These are phyloP conservation scores for Trichopoda pennipes DNA, from an alignment of 2,888 invertebrate species.

Conservation along the genomic window DNA sequence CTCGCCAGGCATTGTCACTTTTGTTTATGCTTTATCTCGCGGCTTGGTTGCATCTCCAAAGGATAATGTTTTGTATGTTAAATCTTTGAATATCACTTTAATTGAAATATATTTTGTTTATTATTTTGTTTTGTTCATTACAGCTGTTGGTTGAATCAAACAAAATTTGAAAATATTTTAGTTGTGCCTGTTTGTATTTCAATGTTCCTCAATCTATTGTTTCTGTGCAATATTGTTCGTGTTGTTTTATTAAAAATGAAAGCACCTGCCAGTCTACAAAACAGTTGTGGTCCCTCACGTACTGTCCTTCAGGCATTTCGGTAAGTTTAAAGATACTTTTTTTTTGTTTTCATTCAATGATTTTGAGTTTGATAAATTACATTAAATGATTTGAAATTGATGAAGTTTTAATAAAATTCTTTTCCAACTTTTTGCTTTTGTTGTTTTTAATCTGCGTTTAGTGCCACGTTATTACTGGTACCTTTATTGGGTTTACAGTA, in stretches of 20 bases:
- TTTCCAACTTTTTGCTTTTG: background rate
- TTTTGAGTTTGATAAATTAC: background rate
- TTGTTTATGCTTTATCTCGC: constrained; percentile 86
- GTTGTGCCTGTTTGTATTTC: constrained; percentile 90
- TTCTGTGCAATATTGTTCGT: constrained; percentile 94
- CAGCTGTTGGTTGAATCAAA: constrained; percentile 91
- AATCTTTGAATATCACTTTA: background rate
- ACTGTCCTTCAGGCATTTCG: constrained; percentile 89
- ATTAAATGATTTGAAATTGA: background rate
- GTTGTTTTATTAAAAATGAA: constrained; percentile 91
- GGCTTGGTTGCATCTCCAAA: constrained; percentile 82
- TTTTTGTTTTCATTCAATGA: background rate
- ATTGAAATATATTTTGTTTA: background rate
- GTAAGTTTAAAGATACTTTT: constrained; percentile 78
- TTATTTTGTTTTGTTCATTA: background rate
- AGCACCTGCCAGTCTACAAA: constrained; percentile 85
- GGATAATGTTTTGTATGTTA: constrained; percentile 84
- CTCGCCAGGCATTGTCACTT: constrained; percentile 86
- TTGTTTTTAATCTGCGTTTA: constrained; percentile 74
- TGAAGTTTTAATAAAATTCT: background rate
- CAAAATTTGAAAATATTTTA: constrained; percentile 87
- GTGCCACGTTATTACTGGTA: constrained; percentile 93
- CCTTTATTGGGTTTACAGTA: constrained; percentile 96
- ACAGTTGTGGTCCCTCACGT: constrained; percentile 84
- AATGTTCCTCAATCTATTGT: constrained; percentile 90